Base-by-base conservation (phyloP, 1,140 invertebrate genomes). In the Asobara japonica region DNA sequence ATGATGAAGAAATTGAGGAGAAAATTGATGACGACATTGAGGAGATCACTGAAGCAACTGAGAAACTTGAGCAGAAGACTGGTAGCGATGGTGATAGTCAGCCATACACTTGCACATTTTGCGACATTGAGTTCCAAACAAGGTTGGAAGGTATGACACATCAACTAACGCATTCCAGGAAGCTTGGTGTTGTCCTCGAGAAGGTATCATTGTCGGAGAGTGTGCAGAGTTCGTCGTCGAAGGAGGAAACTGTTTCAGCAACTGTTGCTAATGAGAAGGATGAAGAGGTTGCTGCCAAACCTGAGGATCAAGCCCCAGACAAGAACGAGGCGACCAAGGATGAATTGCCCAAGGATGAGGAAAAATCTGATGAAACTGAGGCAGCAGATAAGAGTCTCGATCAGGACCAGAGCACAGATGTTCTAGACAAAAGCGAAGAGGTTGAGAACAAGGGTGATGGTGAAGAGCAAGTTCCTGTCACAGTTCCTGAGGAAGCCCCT, bases 81-180 rank as follows among this genome's bases (percentile, higher is more conserved):
- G 51, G 73, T n/a, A 51, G 3, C 13, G 13, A 33, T 18, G 36
- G 13, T 3, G 33, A 62, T n/a, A 60, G 45, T 27, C 48, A 60
- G n/a, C 61, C 69, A 0, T 82, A 82, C 18, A 66, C 61, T 5
- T 86, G 85, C n/a, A 74, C 74, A 2, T 72, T 78, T n/a, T 86
- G 85, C 29, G 67, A 65, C 7, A 73, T 78, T 27, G 76, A 73
- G n/a, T 86, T 77, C 61, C 77, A 80, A 30, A 83, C 65, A 20
- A 86, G 82, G 65, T 41, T 82, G 1, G 67, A 76, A 31, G 78
- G 77, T 18, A 69, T 80, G 10, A 66, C 76, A 7, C 85, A 87
- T 29, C 77, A 80, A 69, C 60, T 87, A 5, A 78, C 78, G 0
- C 85, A 86, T 65, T 78, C 76, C 5, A 86, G 84, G 31, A 80